phyloP scores from a whole-genome alignment of 1,140 invertebrate genomes.

The Procambarus clarkii region DNA sequence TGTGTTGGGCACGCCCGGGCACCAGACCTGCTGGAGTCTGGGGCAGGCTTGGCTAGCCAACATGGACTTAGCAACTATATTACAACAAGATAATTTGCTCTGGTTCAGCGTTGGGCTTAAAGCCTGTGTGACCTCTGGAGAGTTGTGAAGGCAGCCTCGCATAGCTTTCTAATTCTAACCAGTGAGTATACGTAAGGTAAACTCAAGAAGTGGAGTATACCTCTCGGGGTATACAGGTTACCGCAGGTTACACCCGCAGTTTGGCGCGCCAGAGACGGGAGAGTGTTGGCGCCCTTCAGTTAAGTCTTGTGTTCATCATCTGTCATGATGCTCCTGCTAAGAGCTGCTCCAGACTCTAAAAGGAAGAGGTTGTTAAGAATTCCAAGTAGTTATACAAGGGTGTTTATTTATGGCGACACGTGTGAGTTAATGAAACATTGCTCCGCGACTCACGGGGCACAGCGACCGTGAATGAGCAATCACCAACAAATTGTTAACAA shows the following conservation, averaged over 20 bases:
- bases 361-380: not conserved
- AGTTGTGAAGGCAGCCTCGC: too few species aligned
- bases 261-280: not conserved
- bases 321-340: not conserved
- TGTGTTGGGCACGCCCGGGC: not conserved
- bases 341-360: not conserved
- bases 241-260: not conserved
- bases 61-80: too few species aligned
- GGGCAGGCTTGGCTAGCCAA: not conserved
- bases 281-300: not conserved
- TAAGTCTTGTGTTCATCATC: not conserved
- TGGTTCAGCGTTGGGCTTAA: too few species aligned
- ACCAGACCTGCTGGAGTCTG: not conserved
- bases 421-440: conserved; percentile 6
- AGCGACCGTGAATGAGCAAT: conserved; percentile 25
- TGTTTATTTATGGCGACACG: not conserved
- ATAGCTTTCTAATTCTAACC: too few species aligned
- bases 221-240: too few species aligned
- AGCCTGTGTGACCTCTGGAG: too few species aligned
- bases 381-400: not conserved
- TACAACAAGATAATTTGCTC: too few species aligned
- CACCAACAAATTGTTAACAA: conserved; percentile 38
- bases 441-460: not conserved
- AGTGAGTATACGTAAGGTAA: too few species aligned
- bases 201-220: too few species aligned